Evolutionary conservation across 2,797 vertebrate genomes (phyloP).

Genomic region (Pangasius djambal): DNA sequence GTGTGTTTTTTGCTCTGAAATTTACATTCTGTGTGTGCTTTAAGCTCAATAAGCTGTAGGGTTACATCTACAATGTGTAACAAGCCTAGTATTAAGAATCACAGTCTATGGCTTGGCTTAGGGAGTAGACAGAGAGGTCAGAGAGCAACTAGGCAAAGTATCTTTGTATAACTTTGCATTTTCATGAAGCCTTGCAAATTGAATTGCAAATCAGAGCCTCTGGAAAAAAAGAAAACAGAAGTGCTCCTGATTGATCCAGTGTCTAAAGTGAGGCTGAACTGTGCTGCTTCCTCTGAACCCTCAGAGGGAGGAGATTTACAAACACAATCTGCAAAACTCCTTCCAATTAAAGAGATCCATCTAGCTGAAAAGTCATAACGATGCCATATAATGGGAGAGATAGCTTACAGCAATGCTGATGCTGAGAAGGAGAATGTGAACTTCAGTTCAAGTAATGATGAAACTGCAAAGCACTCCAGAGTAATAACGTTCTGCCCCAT

Average conservation of each 20-base stretch:
- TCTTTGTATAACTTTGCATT: not conserved
- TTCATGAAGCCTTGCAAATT: not conserved
- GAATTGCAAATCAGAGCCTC: constrained; percentile 19
- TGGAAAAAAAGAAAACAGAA: not conserved
- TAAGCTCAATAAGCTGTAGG: not conserved
- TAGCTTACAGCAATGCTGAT: not conserved
- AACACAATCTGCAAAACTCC: constrained; percentile 13
- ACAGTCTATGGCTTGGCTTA: not conserved
- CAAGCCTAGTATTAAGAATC: not conserved
- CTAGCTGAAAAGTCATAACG: constrained; percentile 1
- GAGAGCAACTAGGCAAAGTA: not conserved
- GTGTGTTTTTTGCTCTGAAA: not conserved
- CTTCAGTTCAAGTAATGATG: constrained; percentile 18
- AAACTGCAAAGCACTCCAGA: constrained; percentile 14
- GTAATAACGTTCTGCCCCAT: constrained; percentile 18
- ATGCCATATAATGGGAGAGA: not conserved
- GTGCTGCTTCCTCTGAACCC: not conserved
- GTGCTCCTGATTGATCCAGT: not conserved
- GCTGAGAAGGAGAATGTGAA: constrained; percentile 12
- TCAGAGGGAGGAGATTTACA: constrained; percentile 19
- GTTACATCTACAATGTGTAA: not conserved
- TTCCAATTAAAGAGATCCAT: constrained; percentile 27
- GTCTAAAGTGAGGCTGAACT: not conserved
- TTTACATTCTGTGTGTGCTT: not conserved
- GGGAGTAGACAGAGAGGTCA: not conserved